Percentiles rank a stretch among this genome's conserved stretches.
Evolutionary conservation across 2,888 invertebrate species (phyloP).

Genomic region (Athalia rosae): DNA sequence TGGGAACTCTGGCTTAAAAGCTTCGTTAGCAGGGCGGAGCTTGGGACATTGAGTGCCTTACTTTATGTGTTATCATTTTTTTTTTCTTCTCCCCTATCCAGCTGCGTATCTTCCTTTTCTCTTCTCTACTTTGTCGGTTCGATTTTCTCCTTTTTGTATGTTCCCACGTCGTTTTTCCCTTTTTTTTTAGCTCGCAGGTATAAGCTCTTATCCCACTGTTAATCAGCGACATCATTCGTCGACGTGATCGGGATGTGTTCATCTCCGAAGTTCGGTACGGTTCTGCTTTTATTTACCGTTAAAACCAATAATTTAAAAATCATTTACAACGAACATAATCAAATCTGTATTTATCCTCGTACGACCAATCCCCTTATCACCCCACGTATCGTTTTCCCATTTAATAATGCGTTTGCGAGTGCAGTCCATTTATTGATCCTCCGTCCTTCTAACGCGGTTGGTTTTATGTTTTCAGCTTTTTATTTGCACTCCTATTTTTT

Average conservation of each 20-base stretch:
- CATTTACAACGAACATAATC: too few species aligned
- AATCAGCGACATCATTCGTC: slow-evolving; percentile 9
- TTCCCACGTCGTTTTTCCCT: not conserved
- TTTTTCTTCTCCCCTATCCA: not conserved
- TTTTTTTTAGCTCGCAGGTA: not conserved
- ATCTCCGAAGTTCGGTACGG: not conserved
- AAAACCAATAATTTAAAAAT: too few species aligned
- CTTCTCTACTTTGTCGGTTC: not conserved
- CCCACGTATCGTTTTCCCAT: not conserved
- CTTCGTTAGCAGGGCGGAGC: slow-evolving; percentile 12
- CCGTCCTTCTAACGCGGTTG: not conserved
- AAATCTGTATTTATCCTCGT: too few species aligned
- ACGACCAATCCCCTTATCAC: too few species aligned
- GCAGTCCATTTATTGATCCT: not conserved
- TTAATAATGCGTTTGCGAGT: not conserved
- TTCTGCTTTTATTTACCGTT: too few species aligned
- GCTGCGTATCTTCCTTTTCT: not conserved
- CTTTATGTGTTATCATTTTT: not conserved
- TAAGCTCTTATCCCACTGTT: not conserved
- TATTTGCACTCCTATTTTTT: too few species aligned
- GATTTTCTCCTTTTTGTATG: not conserved
- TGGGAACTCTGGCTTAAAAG: slow-evolving; percentile 34
- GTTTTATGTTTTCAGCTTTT: not conserved
- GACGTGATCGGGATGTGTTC: not conserved
- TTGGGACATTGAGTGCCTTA: slow-evolving; percentile 37